Conservation (phyloP, 2,888 invertebrate genomes). For the Bugula neritina region DNA sequence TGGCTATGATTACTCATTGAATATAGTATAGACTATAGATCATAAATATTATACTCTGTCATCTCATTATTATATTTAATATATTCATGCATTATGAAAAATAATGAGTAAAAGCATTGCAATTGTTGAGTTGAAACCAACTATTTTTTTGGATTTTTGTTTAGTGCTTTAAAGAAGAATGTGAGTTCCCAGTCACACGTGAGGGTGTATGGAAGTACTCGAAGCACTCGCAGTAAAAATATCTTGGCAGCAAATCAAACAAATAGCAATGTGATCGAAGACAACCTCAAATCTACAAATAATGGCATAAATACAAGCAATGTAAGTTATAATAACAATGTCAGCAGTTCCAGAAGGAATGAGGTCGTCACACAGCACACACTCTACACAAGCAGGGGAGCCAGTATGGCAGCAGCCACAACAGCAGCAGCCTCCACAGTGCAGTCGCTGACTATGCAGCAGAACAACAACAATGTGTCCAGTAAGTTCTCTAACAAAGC, state of each 20-base stretch:
- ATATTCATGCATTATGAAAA: too few relatives aligned
- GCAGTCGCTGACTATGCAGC: background rate
- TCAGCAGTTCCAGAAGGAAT: background rate
- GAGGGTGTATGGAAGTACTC: background rate
- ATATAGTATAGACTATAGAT: too few relatives aligned
- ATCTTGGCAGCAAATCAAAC: background rate
- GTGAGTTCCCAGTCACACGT: background rate
- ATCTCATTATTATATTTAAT: too few relatives aligned
- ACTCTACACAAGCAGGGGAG: background rate
- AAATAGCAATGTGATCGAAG: background rate
- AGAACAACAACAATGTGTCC: background rate
- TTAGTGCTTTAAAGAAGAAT: background rate
- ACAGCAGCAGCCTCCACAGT: background rate
- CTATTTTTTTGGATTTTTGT: too few relatives aligned
- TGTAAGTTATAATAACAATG: background rate
- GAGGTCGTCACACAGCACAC: background rate
- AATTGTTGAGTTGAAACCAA: too few relatives aligned
- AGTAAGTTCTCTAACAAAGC: too few relatives aligned
- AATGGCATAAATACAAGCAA: background rate
- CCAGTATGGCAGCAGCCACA: background rate
- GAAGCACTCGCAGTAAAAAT: background rate
- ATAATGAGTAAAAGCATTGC: too few relatives aligned
- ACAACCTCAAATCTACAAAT: background rate
- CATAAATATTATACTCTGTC: too few relatives aligned
- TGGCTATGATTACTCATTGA: too few relatives aligned